These are phyloP conservation scores for Aurelia aurita DNA, from an alignment of 30 jellyfish, hydroid and myxozoan species.

Conservation along the genomic window DNA sequence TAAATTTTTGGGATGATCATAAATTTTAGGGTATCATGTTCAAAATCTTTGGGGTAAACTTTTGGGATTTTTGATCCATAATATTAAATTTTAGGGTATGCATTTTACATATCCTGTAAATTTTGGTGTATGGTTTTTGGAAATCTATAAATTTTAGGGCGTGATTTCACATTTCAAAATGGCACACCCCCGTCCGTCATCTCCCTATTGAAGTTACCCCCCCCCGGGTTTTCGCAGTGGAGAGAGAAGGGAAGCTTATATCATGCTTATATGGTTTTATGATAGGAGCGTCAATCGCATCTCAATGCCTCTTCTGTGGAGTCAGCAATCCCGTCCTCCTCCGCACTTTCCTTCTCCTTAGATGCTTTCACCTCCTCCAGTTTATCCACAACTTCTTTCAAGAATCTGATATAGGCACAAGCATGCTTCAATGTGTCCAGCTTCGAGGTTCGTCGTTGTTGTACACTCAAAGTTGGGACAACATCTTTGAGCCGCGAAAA, in stretches of 20 bases:
- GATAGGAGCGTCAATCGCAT: not conserved
- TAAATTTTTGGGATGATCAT: too few relatives aligned
- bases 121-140: too few relatives aligned
- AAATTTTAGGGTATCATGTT: too few relatives aligned
- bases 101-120: too few relatives aligned
- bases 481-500: conserved; percentile 42
- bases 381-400: conserved; percentile 36
- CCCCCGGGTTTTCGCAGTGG: not conserved
- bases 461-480: conserved; percentile 36
- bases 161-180: too few relatives aligned
- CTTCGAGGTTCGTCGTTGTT: conserved; percentile 17
- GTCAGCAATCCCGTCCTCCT: not conserved
- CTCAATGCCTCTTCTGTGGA: not conserved
- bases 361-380: conserved; percentile 38
- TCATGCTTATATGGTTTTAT: not conserved
- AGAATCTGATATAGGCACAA: conserved; percentile 42
- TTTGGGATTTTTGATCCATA: too few relatives aligned
- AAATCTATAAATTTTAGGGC: too few relatives aligned
- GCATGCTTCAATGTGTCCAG: conserved; percentile 65
- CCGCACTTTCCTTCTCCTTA: not conserved
- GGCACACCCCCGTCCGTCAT: too few relatives aligned
- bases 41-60: too few relatives aligned
- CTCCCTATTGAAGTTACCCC: too few relatives aligned
- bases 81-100: too few relatives aligned
- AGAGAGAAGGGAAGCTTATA: not conserved